A percentile compares a stretch with the other conserved stretches of the same genome.
Conservation (phyloP, 1,140 invertebrate genomes). For the Pachypeltis micranthus region DNA sequence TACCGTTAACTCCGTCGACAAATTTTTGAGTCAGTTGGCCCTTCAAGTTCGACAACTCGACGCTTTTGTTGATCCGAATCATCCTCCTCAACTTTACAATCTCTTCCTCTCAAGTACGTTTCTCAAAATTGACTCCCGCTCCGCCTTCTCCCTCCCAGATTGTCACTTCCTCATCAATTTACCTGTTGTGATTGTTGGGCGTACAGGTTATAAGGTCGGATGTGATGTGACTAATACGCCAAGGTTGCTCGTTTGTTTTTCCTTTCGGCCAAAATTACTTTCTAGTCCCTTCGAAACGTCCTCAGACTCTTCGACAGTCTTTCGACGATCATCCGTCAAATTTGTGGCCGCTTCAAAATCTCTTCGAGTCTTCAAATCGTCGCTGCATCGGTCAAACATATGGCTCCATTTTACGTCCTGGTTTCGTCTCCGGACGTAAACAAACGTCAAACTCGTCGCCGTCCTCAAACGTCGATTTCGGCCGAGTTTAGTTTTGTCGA, state of each 20-base stretch:
- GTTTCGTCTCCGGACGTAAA: no score
- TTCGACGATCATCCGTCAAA: background rate
- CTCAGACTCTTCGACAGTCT: background rate
- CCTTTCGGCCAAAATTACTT: background rate
- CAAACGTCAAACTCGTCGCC: no score
- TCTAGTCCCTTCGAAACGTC: background rate
- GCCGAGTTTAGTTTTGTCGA: no score
- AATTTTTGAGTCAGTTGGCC: background rate
- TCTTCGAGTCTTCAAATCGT: no score
- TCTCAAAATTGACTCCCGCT: no score
- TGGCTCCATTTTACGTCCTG: no score
- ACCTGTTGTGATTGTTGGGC: background rate
- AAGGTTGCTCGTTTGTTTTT: slow-evolving; percentile 1
- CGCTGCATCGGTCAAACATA: no score
- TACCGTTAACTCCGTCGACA: background rate
- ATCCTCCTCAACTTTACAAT: no score
- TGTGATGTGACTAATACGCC: background rate
- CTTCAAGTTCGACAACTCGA: background rate
- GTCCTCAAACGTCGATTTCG: no score
- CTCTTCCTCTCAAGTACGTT: no score
- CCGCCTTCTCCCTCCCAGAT: background rate
- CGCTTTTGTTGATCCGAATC: no score
- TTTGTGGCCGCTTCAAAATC: no score
- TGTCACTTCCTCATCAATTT: background rate
- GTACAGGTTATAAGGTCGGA: slow-evolving; percentile 1